These are phyloP conservation scores for Dryas iulia DNA, from an alignment of 1,140 invertebrate genomes.

Conservation along the genomic window DNA sequence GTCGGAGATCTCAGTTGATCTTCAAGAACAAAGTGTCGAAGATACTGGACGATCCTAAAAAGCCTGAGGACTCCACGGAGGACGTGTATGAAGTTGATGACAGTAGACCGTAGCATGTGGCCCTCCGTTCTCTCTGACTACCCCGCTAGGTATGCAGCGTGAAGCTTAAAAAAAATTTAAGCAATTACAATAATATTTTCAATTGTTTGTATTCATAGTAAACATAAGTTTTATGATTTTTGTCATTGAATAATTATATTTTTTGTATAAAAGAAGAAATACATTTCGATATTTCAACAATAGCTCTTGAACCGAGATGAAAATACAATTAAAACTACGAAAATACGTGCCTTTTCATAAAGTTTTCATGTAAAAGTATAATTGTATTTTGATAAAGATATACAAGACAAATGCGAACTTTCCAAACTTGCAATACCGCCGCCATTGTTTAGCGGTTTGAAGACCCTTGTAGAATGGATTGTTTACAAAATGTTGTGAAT, in stretches of 20 bases:
- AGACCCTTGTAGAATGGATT: constrained; percentile 17
- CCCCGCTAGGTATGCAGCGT: no score
- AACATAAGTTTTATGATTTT: no score
- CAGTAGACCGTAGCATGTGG: no score
- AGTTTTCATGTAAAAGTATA: constrained; percentile 18
- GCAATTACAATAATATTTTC: no score
- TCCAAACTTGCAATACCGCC: constrained; percentile 14
- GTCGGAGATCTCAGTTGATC: no score
- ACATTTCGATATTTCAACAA: not conserved
- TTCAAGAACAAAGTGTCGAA: no score
- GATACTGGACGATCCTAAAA: no score
- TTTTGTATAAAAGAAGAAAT: not conserved
- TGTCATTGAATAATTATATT: not conserved
- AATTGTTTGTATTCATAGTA: no score
- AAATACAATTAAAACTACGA: constrained; percentile 17
- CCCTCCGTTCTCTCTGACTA: no score
- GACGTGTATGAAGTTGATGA: no score
- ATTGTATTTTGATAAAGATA: constrained; percentile 17
- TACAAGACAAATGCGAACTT: constrained; percentile 11
- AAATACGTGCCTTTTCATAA: constrained; percentile 10
- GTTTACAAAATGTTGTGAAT: constrained; percentile 21
- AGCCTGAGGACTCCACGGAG: no score
- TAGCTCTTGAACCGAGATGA: not conserved
- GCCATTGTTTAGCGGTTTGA: constrained; percentile 14
- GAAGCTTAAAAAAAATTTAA: no score